Conservation (phyloP, 2,888 invertebrate genomes). For the Folsomia candida region DNA sequence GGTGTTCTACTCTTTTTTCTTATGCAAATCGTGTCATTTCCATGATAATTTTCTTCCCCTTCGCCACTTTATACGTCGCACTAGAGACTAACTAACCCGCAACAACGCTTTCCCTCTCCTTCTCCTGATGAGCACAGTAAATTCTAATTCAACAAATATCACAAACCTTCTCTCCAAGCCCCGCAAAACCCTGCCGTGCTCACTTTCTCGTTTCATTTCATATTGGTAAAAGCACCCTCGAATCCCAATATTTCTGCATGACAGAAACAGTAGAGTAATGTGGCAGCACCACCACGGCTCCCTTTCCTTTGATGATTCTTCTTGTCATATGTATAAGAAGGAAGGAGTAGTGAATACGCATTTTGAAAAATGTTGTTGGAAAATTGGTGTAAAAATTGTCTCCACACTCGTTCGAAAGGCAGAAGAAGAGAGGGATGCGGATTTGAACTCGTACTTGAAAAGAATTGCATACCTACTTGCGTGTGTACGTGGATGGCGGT, state of each 20-base stretch:
- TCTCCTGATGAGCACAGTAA: not conserved
- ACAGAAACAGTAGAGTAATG: not conserved
- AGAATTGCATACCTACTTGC: too few species aligned
- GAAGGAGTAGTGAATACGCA: not conserved
- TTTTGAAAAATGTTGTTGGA: not conserved
- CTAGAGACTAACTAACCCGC: not conserved
- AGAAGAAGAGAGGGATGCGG: not conserved
- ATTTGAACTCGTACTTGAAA: too few species aligned
- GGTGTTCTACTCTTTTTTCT: conserved; percentile 9
- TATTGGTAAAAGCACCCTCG: not conserved
- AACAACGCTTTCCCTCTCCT: not conserved
- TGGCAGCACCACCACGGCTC: not conserved
- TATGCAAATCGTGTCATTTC: conserved; percentile 32
- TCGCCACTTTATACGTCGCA: not conserved
- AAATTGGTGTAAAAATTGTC: not conserved
- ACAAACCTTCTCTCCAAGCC: not conserved
- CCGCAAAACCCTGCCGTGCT: too few species aligned
- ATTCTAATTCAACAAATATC: not conserved
- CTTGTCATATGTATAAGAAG: too few species aligned
- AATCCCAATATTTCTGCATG: not conserved
- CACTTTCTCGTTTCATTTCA: too few species aligned
- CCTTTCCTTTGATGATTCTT: conserved; percentile 8
- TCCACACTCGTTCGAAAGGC: not conserved
- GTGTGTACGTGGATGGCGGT: not conserved
- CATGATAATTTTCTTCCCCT: conserved; percentile 30